Conservation (phyloP, 2,797 vertebrate species). For the Mormyrops attenuatus region DNA sequence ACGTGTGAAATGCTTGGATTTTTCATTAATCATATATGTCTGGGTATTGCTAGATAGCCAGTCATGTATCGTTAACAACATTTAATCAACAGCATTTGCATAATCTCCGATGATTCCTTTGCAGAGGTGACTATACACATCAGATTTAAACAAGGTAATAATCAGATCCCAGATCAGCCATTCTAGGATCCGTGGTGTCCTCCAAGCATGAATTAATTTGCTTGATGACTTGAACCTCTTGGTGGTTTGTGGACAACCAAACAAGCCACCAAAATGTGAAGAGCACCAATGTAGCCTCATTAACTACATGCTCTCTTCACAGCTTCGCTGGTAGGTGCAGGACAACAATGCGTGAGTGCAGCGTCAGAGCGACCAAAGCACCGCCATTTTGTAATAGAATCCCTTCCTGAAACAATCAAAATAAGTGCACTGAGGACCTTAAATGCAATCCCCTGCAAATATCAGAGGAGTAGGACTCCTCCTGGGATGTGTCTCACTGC, state of each 20-base stretch:
- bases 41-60: neutral
- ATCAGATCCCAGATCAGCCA: neutral
- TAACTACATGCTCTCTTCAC: neutral
- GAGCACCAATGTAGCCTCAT: neutral
- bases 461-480: neutral
- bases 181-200: neutral
- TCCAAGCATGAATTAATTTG: neutral
- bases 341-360: neutral
- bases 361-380: neutral
- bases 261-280: neutral
- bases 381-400: neutral
- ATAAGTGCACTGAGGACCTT: neutral
- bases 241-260: neutral
- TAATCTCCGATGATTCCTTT: neutral
- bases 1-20: neutral
- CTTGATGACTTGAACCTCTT: neutral
- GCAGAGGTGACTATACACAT: neutral
- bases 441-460: neutral
- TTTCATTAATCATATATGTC: neutral
- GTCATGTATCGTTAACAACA: neutral
- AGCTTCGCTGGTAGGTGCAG: neutral
- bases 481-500: neutral
- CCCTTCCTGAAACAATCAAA: neutral
- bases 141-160: neutral
- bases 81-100: neutral